These are phyloP conservation scores for Odontocolon sp. DNA, from an alignment of 2,888 invertebrate species.

Conservation along the genomic window DNA sequence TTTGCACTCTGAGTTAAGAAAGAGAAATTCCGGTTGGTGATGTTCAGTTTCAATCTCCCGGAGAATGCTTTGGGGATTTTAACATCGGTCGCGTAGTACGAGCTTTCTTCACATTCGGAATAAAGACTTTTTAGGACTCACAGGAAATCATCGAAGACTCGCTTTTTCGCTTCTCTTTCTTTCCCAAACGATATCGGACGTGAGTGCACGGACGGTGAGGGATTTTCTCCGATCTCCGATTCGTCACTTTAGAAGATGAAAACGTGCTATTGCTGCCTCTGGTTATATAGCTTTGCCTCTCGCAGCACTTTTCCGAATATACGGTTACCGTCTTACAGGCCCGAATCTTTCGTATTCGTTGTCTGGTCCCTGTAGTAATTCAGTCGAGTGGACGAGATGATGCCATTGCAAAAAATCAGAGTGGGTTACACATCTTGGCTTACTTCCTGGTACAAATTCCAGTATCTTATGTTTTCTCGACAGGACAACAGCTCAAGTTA, in stretches of 20 bases:
- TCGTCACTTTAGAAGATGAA: conserved; percentile 54
- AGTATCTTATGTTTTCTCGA: neutral
- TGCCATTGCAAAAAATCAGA: too few species aligned
- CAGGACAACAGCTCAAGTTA: neutral
- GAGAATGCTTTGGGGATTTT: conserved; percentile 8
- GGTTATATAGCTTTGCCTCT: neutral
- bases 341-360: conserved; percentile 39
- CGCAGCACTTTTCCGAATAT: conserved; percentile 22
- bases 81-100: neutral
- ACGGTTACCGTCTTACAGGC: conserved; percentile 46
- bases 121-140: conserved; percentile 35
- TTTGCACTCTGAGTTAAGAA: neutral
- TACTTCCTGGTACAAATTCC: conserved; percentile 31
- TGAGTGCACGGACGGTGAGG: conserved; percentile 17
- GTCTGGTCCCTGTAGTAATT: conserved; percentile 70
- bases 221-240: conserved; percentile 42
- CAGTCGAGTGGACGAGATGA: conserved; percentile 65
- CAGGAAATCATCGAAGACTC: conserved; percentile 48
- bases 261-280: conserved; percentile 7
- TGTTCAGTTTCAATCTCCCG: conserved; percentile 21
- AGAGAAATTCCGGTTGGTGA: neutral
- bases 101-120: conserved; percentile 3
- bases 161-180: conserved; percentile 7
- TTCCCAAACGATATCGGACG: conserved; percentile 26
- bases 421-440: too few species aligned